A percentile compares a stretch with the other conserved stretches of the same genome.
Evolutionary conservation across 2,113 vertebrate species (phyloP).

Genomic region (Patagioenas fasciata): DNA sequence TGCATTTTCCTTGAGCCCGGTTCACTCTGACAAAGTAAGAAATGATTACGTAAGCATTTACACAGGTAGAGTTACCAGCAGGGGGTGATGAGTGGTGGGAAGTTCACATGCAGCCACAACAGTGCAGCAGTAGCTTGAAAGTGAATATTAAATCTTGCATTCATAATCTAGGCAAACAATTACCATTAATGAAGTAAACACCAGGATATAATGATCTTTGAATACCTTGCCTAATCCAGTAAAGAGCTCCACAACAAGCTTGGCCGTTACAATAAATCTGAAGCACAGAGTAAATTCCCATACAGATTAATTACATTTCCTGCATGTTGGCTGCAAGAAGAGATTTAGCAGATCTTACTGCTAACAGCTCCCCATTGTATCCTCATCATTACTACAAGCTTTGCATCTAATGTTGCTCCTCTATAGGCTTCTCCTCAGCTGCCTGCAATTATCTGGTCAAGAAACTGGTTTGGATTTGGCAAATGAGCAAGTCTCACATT

Average conservation of each 20-base stretch:
- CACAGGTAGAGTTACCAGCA: background rate
- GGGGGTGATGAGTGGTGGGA: too few species aligned
- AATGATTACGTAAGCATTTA: background rate
- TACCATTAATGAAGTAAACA: background rate
- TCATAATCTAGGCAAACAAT: background rate
- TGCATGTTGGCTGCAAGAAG: background rate
- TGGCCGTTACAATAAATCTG: background rate
- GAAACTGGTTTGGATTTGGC: background rate
- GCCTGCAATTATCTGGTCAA: background rate
- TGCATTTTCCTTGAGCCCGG: background rate
- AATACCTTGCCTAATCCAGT: background rate
- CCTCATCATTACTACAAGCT: background rate
- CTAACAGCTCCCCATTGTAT: background rate
- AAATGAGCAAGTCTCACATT: background rate
- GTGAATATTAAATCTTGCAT: background rate
- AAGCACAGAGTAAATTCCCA: background rate
- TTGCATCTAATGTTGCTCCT: background rate
- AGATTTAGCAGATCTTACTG: background rate
- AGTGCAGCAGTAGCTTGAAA: background rate
- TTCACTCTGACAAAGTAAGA: background rate
- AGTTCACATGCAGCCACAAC: background rate
- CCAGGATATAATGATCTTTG: background rate
- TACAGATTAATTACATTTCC: background rate
- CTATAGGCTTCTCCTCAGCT: background rate
- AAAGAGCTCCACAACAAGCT: background rate